Conservation (phyloP, 2,888 invertebrate genomes). For the Odontomyia ornata region DNA sequence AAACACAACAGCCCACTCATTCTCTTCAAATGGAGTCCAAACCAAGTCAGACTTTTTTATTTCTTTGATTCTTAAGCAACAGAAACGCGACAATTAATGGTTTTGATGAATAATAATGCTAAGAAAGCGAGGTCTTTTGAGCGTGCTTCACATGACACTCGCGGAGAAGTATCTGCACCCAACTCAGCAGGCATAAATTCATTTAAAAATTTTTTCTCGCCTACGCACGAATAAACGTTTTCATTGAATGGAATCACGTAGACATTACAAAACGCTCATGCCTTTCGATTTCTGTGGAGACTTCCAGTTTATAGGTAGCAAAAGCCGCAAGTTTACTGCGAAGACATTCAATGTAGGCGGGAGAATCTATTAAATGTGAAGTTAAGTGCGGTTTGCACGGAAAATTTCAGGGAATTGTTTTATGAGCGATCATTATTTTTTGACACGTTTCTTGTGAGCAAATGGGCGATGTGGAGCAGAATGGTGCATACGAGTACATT, state of each 20-base stretch:
- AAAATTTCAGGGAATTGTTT: conserved; percentile 6
- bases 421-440: conserved; percentile 15
- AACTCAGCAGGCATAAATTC: background rate
- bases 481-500: background rate
- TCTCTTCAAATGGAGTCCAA: no score
- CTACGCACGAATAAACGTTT: background rate
- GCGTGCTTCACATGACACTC: no score
- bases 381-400: background rate
- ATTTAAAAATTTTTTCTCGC: background rate
- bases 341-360: background rate
- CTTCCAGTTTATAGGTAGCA: background rate
- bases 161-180: background rate
- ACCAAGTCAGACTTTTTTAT: no score
- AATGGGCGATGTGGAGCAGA: background rate
- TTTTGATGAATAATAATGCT: no score
- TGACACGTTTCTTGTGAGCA: background rate
- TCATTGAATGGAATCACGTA: conserved; percentile 4
- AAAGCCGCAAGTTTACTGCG: background rate
- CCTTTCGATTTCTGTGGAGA: background rate
- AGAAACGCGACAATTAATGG: no score
- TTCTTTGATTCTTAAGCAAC: no score
- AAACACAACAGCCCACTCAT: no score
- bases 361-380: background rate
- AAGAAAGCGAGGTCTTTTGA: no score
- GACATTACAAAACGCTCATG: background rate